Percentiles rank a stretch among this genome's conserved stretches.
Evolutionary conservation across 2,797 vertebrate genomes (phyloP).

Genomic region (Anomalospiza imberbis): DNA sequence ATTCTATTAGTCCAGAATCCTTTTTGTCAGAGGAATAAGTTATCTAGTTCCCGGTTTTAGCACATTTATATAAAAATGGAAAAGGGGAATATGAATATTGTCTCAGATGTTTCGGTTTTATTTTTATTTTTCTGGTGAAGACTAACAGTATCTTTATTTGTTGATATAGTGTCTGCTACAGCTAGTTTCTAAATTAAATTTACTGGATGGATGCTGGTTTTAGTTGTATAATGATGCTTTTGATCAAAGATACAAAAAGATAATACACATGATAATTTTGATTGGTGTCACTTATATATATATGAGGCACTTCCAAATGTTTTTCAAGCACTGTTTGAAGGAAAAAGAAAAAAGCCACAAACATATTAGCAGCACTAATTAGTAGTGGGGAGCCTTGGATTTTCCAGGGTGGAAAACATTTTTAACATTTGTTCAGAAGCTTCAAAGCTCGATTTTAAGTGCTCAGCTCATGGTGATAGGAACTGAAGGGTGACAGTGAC

Average conservation of each 20-base stretch:
- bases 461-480: constrained; percentile 3
- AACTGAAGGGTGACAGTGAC: constrained; percentile 45
- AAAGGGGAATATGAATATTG: neutral
- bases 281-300: neutral
- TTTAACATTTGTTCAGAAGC: constrained; percentile 28
- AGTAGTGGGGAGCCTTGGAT: neutral
- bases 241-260: constrained; percentile 41
- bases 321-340: neutral
- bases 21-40: constrained; percentile 1
- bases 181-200: constrained; percentile 11
- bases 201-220: neutral
- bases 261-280: constrained; percentile 1
- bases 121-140: neutral
- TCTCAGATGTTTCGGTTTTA: neutral
- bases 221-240: constrained; percentile 24
- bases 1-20: constrained; percentile 16
- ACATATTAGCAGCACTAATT: constrained; percentile 51
- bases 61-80: constrained; percentile 3
- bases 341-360: neutral
- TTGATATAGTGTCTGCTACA: neutral
- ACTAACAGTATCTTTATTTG: neutral
- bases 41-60: neutral
- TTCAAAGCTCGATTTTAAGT: constrained; percentile 49
- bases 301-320: neutral
- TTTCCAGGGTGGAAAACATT: constrained; percentile 34